Base-by-base conservation (phyloP, 1,140 invertebrate genomes). In the Brachionus koreanus region DNA sequence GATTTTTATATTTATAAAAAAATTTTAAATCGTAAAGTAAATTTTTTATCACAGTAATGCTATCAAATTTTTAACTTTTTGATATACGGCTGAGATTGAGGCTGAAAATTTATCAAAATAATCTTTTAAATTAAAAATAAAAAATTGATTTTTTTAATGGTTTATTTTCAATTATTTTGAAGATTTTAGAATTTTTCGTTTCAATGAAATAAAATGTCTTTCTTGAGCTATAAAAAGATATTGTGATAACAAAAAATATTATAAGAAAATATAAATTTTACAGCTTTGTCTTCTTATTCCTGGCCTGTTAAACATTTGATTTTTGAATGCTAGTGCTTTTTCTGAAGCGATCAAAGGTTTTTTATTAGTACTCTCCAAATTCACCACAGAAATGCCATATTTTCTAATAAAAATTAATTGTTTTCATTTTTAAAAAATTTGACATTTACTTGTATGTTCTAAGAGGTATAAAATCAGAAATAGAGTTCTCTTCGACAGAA, bases 321-420 rank as follows among this genome's bases (percentile, higher is more conserved):
- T 74, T 74, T 74, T 74, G n/a, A 74, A 74, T 9, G 37, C 39
- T 25, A 46, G 12, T n/a, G 69, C 69, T 74, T 29, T 74, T 46
- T 74, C 69, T 43, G 69, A 74, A 35, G 69, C 69, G 25, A 74
- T 74, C 19, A 74, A 46, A n/a, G 69, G 69, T 25, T 74, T 74
- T 46, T 74, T 74, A 74, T 74, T 74, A 0, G 69, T 74, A 74
- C 42, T 46, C 12, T 74, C 42, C 42, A 74, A 74, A 74, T 74
- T 74, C 10, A 74, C 69, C 0, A 74, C 69, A 5, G 69, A 46
- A 74, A 74, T 74, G 23, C 69, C 69, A 46, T 74, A 46, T 46
- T 74, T 16, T 46, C 69, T 74, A 29, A 46, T 5, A 16, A 46
- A 46, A 49, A 29, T 25, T 1, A 74, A 42, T 19, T 19, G 19